Evolutionary conservation across 2,797 vertebrate species (phyloP).

Genomic region (Echeneis naucrates): DNA sequence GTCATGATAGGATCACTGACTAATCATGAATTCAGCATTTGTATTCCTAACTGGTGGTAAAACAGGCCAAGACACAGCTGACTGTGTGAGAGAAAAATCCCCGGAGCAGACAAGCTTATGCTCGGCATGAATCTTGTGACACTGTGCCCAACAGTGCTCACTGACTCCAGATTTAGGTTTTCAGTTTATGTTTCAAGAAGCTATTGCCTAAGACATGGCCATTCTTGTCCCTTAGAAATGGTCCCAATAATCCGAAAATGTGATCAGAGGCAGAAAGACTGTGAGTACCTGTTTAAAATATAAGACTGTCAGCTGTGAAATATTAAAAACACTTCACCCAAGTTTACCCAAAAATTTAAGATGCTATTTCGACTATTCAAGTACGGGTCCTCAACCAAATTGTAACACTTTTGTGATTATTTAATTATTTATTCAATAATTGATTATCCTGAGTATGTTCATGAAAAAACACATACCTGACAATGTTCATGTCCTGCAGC

Average conservation of each 20-base stretch:
- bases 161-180: conserved; percentile 62
- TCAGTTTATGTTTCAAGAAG: conserved; percentile 50
- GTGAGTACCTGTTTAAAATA: conserved; percentile 40
- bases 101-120: conserved; percentile 52
- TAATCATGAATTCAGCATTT: conserved; percentile 57
- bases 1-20: conserved; percentile 20
- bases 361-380: not conserved
- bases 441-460: not conserved
- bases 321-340: conserved; percentile 2
- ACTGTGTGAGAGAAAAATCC: conserved; percentile 67
- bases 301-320: not conserved
- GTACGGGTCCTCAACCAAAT: not conserved
- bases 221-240: conserved; percentile 39
- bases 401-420: not conserved
- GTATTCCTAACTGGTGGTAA: conserved; percentile 40
- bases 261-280: not conserved
- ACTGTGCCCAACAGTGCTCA: conserved; percentile 41
- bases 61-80: conserved; percentile 53
- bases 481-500: conserved; percentile 69
- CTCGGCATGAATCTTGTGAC: conserved; percentile 69
- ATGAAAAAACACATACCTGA: conserved; percentile 69
- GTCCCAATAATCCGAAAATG: not conserved
- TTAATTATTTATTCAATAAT: too few species aligned
- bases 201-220: conserved; percentile 40
- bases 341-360: not conserved